Conservation (phyloP, 1,140 invertebrate species). For the Drosophila parabipectinata region DNA sequence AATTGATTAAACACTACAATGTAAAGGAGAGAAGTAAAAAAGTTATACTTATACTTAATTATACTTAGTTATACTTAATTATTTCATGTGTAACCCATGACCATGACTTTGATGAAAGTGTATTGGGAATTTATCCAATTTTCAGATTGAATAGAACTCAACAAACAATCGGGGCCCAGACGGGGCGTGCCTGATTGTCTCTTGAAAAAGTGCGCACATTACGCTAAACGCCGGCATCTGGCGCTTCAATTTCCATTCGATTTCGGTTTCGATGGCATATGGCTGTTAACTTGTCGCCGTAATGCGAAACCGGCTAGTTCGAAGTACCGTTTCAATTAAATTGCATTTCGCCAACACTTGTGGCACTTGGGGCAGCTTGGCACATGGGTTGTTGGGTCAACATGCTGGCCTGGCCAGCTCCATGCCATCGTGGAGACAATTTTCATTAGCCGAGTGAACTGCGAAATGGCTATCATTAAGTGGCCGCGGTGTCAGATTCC, state of each 20-base stretch:
- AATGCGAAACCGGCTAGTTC: conserved; percentile 54
- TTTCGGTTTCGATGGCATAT: conserved; percentile 27
- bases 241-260: conserved; percentile 17
- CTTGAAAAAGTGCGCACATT: conserved; percentile 22
- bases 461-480: conserved; percentile 47
- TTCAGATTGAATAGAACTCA: conserved; percentile 5
- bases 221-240: conserved; percentile 21
- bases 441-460: conserved; percentile 40
- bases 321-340: conserved; percentile 63
- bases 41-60: too few relatives aligned
- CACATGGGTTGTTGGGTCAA: conserved; percentile 27
- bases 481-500: conserved; percentile 52
- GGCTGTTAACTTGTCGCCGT: conserved; percentile 32
- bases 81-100: not conserved
- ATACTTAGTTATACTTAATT: too few relatives aligned
- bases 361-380: conserved; percentile 18
- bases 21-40: too few relatives aligned
- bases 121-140: not conserved
- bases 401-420: conserved; percentile 15
- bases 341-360: conserved; percentile 63
- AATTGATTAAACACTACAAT: too few relatives aligned
- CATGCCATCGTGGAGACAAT: conserved; percentile 31
- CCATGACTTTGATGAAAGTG: not conserved
- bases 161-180: conserved; percentile 13
- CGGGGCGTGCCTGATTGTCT: conserved; percentile 33